Evolutionary conservation across 2,888 invertebrate genomes (phyloP).

Genomic region (Capitulum mitella): DNA sequence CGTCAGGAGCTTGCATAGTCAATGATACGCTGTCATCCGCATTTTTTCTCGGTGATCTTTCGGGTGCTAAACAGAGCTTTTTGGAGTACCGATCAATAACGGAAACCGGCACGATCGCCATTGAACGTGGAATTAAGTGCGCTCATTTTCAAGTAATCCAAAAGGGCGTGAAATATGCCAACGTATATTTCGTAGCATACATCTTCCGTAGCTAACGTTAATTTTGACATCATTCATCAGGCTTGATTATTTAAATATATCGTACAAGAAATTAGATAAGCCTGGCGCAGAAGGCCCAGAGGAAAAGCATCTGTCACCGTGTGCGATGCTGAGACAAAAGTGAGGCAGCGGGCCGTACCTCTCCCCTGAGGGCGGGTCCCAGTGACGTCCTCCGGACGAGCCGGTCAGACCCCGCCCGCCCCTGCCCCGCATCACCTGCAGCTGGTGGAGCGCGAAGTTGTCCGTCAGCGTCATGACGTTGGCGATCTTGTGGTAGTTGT

Average conservation of each 20-base stretch:
- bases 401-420: not conserved
- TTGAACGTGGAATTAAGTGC: too few species aligned
- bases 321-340: not conserved
- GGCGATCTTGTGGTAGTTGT: constrained; percentile 7
- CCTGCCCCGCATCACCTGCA: not conserved
- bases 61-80: not conserved
- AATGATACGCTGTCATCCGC: too few species aligned
- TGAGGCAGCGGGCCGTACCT: not conserved
- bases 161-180: too few species aligned
- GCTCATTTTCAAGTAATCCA: too few species aligned
- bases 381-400: not conserved
- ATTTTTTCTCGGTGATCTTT: not conserved
- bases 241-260: too few species aligned
- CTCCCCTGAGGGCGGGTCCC: too few species aligned
- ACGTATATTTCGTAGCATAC: too few species aligned
- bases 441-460: constrained; percentile 1
- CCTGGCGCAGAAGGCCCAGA: too few species aligned
- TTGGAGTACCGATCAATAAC: not conserved
- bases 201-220: too few species aligned
- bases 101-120: not conserved
- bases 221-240: too few species aligned
- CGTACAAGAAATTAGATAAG: too few species aligned
- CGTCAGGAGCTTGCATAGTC: too few species aligned
- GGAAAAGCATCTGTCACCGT: not conserved
- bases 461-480: not conserved